Evolutionary conservation across 2,888 invertebrate species (phyloP), one percentile per base, ranked within the genome.

Genomic region (Microctonus brassicae): DNA sequence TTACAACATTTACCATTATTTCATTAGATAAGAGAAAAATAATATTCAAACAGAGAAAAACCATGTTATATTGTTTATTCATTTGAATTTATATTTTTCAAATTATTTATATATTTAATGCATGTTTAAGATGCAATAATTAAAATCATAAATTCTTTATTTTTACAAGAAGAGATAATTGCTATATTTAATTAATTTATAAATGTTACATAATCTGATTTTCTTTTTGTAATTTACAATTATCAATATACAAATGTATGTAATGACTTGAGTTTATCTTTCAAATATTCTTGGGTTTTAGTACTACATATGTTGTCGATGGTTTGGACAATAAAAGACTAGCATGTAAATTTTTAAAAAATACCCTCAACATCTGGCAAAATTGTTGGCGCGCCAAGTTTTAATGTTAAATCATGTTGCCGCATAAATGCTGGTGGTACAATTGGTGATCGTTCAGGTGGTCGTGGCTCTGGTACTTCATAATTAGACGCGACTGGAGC

Each of bases 351-450:
- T 6, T 6, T 83, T 72, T 85, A 87, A 83, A 87, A 84, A 82
- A 85, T 83, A 73, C 84, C 86, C 72, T 87, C 86, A 71, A 87
- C 79, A 77, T 87, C 86, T 62, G 86, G 85, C 76, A 86, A 77
- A 64, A 81, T 77, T 61, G 84, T 82, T 70, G 86, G 85, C 53
- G 87, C 87, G 39, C 86, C 86, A 65, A 87, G 82, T 77, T 81
- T 84, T 62, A 87, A 74, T 4, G 85, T 79, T 22, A 83, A 76
- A 73, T 86, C 81, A 76, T 79, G 82, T 53, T 82, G 81, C 58
- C 80, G 79, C 83, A 87, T 83, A 70, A 87, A 87, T 66, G 79
- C 80, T 20, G 87, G 87, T 65, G 86, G 85, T 33, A 83, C 66
- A 70, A 85, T 82, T 71, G 79, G 82, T 74, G 79, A 81, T 75